Evolutionary conservation across 2,113 vertebrate genomes (phyloP), one percentile per base, ranked within the genome.

Genomic region (Athene noctua): DNA sequence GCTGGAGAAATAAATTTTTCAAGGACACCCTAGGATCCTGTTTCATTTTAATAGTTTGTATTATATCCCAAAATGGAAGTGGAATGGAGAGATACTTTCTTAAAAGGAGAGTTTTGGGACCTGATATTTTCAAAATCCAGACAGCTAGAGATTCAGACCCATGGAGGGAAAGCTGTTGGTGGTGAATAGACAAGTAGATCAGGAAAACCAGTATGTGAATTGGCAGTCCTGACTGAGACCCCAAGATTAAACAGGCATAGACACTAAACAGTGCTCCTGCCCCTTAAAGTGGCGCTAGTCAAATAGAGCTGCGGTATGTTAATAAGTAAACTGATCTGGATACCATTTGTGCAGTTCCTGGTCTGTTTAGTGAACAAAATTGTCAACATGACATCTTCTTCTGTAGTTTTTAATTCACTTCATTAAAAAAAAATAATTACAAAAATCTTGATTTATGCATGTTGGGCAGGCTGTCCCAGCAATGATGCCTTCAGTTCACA

Each of bases 131-230:
- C 3, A 42, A 92, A 94, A 68, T 86, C 20, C 51, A 58, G 72
- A 23, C 46, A 57, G 15, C 19, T 49, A 36, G 34, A 79, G n/a
- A 75, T 82, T 85, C 44, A 63, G 57, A 85, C 23, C 38, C 5
- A 0, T 26, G 6, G 17, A 85, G 11, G 34, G 40, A 92, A 92
- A 19, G 49, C 88, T 95, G 83, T 92, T 95, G 89, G 84, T 97
- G 94, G n/a, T 94, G 80, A 96, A 94, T 27, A 80, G 70, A 79
- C 38, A 89, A 92, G 65, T 58, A 92, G 40, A 68, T 87, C 57
- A 54, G 57, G 40, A 91, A 79, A 94, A 75, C 11, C 70, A 80
- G 22, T 72, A 23, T 80, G 42, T 34, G 47, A 92, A 25, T 82
- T 92, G 80, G 63, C 67, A 81, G 77, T 51, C 44, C 80, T 96